Percentiles rank a stretch among this genome's conserved stretches.
phyloP scores from a whole-genome alignment of 2,113 vertebrate species.

The Bos javanicus region DNA sequence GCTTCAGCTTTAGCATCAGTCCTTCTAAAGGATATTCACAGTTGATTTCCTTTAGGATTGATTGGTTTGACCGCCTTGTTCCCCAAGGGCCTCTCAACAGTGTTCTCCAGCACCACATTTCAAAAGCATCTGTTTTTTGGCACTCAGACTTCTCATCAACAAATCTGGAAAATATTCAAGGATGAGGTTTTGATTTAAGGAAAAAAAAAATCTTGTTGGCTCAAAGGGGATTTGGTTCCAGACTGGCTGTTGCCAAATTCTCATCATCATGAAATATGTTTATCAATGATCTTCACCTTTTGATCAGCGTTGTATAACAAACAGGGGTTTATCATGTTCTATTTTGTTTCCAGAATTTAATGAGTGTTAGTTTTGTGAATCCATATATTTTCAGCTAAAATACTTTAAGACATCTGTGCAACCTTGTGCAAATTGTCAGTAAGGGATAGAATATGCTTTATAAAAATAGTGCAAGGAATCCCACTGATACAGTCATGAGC shows the following conservation, averaged over 20 bases:
- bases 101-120: neutral
- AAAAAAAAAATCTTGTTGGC: neutral
- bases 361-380: neutral
- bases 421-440: neutral
- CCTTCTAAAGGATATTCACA: neutral
- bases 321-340: no score
- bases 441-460: neutral
- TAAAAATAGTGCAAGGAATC: no score
- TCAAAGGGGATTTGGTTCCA: neutral
- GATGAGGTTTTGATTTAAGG: neutral
- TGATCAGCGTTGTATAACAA: fast-evolving
- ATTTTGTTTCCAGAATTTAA: neutral
- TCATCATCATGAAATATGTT: neutral
- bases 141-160: neutral
- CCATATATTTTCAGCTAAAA: neutral
- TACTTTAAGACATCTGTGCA: neutral
- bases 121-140: neutral
- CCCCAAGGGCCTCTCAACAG: neutral
- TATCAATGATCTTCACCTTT: neutral
- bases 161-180: neutral
- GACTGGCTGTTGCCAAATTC: neutral
- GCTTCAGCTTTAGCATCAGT: neutral
- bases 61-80: neutral
- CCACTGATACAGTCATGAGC: fast-evolving
- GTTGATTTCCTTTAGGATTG: neutral